phyloP scores from a whole-genome alignment of 1,140 invertebrate genomes.

The Brachystomella parvula region DNA sequence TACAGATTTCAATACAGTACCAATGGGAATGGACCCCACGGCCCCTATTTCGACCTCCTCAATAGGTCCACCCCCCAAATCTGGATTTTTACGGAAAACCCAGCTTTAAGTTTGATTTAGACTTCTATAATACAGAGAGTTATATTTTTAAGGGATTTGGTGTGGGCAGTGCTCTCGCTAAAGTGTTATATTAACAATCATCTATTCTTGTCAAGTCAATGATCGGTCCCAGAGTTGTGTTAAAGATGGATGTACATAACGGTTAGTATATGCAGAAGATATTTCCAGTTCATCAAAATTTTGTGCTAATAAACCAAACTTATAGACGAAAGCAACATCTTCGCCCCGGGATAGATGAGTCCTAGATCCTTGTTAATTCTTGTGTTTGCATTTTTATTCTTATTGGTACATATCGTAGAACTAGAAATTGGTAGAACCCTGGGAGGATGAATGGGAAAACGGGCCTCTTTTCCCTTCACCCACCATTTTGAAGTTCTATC shows the following conservation, averaged over 20 bases:
- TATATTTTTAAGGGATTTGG: background rate
- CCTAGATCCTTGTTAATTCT: no score
- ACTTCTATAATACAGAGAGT: background rate
- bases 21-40: constrained; percentile 48
- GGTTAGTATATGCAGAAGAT: background rate
- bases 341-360: no score
- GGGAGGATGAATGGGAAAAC: no score
- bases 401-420: no score
- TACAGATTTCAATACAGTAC: background rate
- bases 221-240: background rate
- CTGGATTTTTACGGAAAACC: constrained; percentile 45
- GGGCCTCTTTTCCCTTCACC: no score
- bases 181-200: background rate
- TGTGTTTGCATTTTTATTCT: no score
- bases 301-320: no score
- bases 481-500: no score
- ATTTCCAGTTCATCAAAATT: no score
- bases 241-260: background rate
- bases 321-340: no score
- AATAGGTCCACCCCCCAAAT: constrained; percentile 50
- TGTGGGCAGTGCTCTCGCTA: background rate
- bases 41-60: constrained; percentile 38
- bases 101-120: background rate
- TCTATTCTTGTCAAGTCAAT: background rate
- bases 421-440: no score